phyloP scores from a whole-genome alignment of 1,140 invertebrate genomes.

The Drosophila asahinai region DNA sequence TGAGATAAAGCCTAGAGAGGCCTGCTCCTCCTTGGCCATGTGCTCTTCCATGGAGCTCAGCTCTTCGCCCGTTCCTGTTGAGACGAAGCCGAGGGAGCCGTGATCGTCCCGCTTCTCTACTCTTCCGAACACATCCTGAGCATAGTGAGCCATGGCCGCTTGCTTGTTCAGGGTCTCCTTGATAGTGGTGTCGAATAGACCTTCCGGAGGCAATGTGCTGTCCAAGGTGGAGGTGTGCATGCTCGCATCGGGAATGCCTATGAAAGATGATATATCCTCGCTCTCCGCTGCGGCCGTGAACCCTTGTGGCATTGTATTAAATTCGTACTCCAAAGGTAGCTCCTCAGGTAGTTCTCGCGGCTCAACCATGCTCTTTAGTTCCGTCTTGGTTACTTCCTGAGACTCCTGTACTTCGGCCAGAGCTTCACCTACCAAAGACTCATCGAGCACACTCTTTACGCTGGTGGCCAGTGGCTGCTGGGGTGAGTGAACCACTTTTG shows the following conservation, averaged over 20 bases:
- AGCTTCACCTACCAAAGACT: conserved; percentile 86
- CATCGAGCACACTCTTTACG: conserved; percentile 84
- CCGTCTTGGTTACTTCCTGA: conserved; percentile 88
- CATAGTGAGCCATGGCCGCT: conserved; percentile 75
- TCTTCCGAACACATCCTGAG: conserved; percentile 58
- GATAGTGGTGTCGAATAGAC: conserved; percentile 68
- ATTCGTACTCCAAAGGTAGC: conserved; percentile 90
- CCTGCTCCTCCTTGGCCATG: conserved; percentile 73
- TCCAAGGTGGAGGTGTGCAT: conserved; percentile 59
- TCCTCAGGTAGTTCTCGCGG: conserved; percentile 87
- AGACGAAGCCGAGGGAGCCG: conserved; percentile 74
- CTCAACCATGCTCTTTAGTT: conserved; percentile 86
- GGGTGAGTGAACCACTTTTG: conserved; percentile 84
- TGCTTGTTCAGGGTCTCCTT: conserved; percentile 72
- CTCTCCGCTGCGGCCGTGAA: conserved; percentile 29
- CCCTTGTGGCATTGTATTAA: conserved; percentile 85
- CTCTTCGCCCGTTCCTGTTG: conserved; percentile 77
- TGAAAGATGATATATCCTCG: conserved; percentile 70
- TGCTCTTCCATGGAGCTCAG: conserved; percentile 78
- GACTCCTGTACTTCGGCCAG: conserved; percentile 90
- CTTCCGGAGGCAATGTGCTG: conserved; percentile 62
- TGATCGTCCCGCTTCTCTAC: conserved; percentile 68
- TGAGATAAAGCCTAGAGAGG: conserved; percentile 75
- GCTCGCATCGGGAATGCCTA: conserved; percentile 65
- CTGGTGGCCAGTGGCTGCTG: conserved; percentile 72